Percentiles rank a stretch among this genome's conserved stretches.
Conservation (phyloP, 23 tunicate genomes). For the Ascidia mentula region DNA sequence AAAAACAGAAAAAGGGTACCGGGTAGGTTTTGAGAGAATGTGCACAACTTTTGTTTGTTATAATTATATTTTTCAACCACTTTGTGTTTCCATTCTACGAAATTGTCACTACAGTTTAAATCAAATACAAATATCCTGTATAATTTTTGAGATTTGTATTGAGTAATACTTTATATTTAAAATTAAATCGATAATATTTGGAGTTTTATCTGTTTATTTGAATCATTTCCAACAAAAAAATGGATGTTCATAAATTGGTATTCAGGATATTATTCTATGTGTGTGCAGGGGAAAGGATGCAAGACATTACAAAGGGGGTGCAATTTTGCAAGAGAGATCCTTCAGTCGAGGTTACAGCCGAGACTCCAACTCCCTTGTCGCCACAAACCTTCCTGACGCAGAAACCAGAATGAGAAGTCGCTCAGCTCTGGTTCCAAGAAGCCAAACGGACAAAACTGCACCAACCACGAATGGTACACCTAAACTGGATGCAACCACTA, state of each 20-base stretch:
- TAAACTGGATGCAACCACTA: too few species aligned
- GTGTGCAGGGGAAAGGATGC: background rate
- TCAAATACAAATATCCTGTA: too few species aligned
- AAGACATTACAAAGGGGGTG: background rate
- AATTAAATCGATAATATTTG: too few species aligned
- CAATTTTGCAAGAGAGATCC: conserved; percentile 36
- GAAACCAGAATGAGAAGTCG: conserved; percentile 18
- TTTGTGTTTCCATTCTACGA: background rate
- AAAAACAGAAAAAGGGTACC: conserved; percentile 29
- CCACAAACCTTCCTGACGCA: background rate
- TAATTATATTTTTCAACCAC: too few species aligned
- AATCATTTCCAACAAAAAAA: too few species aligned
- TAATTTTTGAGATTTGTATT: too few species aligned
- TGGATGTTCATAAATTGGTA: too few species aligned
- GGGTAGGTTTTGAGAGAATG: background rate
- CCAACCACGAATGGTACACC: too few species aligned
- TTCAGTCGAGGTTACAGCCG: conserved; percentile 79
- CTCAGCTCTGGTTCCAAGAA: conserved; percentile 5
- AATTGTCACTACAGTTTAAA: background rate
- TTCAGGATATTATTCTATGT: too few species aligned
- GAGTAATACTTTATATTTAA: too few species aligned
- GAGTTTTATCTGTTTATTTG: too few species aligned
- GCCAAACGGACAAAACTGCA: background rate
- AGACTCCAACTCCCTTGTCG: conserved; percentile 20
- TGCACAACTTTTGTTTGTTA: background rate